Conservation (phyloP, 2,888 invertebrate genomes). For the Acanthopleura granulata region DNA sequence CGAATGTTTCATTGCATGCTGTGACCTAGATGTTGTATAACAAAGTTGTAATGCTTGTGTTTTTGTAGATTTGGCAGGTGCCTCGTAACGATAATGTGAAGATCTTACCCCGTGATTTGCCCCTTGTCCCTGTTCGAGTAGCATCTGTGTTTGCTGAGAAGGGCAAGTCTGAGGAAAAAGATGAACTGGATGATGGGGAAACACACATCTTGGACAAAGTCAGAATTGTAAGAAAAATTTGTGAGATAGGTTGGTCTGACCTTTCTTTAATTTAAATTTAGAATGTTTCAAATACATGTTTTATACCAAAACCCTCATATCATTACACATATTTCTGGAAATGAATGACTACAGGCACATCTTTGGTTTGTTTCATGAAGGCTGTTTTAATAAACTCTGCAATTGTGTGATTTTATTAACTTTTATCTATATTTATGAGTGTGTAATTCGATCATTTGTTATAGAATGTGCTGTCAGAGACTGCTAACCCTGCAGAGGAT, state of each 20-base stretch:
- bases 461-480: slow-evolving; percentile 77
- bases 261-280: too few species aligned
- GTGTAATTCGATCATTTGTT: slow-evolving; percentile 42
- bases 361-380: too few species aligned
- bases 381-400: too few species aligned
- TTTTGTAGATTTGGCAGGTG: slow-evolving; percentile 70
- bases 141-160: slow-evolving; percentile 91
- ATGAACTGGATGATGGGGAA: slow-evolving; percentile 83
- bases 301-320: too few species aligned
- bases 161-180: slow-evolving; percentile 73
- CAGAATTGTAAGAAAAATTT: slow-evolving; percentile 72
- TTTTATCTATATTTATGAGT: not conserved
- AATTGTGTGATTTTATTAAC: not conserved
- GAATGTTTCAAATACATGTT: too few species aligned
- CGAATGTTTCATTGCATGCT: too few species aligned
- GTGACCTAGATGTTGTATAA: too few species aligned
- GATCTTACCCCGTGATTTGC: slow-evolving; percentile 79
- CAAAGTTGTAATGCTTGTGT: not conserved
- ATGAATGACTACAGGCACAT: too few species aligned
- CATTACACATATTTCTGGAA: too few species aligned
- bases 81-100: slow-evolving; percentile 79
- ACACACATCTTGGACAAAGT: slow-evolving; percentile 86
- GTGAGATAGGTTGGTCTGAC: too few species aligned
- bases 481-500: slow-evolving; percentile 42
- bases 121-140: slow-evolving; percentile 86